phyloP scores from a whole-genome alignment of 2,797 vertebrate genomes.

The Trachurus trachurus region DNA sequence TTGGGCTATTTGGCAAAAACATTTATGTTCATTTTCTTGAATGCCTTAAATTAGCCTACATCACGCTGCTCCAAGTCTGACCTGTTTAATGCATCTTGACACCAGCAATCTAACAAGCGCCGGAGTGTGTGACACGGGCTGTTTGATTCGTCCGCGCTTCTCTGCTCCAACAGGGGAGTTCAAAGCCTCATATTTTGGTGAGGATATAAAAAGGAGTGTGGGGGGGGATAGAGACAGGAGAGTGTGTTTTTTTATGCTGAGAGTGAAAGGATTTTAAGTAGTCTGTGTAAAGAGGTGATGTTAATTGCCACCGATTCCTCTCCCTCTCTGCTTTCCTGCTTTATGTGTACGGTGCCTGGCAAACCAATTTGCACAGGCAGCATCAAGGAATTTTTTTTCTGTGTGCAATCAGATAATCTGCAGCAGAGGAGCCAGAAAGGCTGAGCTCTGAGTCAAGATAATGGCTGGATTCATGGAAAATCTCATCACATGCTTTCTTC shows the following conservation, averaged over 20 bases:
- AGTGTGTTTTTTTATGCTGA: constrained; percentile 40
- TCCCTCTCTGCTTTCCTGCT: constrained; percentile 31
- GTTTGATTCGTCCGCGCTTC: constrained; percentile 51
- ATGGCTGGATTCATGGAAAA: constrained; percentile 66
- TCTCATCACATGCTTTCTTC: constrained; percentile 64
- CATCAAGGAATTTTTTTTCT: constrained; percentile 63
- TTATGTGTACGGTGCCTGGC: constrained; percentile 45
- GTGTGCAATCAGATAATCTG: constrained; percentile 75
- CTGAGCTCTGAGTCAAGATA: constrained; percentile 69
- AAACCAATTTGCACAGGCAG: constrained; percentile 66
- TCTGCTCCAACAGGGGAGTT: constrained; percentile 60
- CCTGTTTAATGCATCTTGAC: constrained; percentile 76
- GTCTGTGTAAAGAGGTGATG: constrained; percentile 67
- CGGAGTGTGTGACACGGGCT: constrained; percentile 53
- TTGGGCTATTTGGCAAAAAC: constrained; percentile 79
- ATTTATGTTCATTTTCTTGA: constrained; percentile 75
- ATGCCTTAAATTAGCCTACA: constrained; percentile 73
- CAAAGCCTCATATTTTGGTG: constrained; percentile 67
- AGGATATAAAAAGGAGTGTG: constrained; percentile 54
- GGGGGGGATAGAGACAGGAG: constrained; percentile 28
- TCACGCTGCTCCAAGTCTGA: constrained; percentile 60
- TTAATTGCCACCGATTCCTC: constrained; percentile 76
- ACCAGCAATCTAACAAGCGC: constrained; percentile 67
- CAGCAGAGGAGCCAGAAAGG: constrained; percentile 51
- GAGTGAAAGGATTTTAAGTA: constrained; percentile 70